Conservation (phyloP, 2,888 invertebrate species). For the Agriopis aurantiaria region DNA sequence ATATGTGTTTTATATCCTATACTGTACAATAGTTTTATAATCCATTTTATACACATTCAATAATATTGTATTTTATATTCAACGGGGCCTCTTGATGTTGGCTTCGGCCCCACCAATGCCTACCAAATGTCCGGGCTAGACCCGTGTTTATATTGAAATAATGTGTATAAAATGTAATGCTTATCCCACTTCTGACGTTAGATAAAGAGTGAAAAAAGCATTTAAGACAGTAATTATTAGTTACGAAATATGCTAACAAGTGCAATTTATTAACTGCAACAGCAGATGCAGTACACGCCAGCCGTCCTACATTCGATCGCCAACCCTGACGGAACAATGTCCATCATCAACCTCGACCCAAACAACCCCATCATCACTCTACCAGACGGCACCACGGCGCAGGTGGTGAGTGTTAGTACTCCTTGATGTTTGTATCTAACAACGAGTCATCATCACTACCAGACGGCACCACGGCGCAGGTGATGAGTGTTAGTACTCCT, state of each 20-base stretch:
- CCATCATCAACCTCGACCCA: slow-evolving; percentile 97
- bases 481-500: slow-evolving; percentile 72
- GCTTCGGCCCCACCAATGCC: too few species aligned
- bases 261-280: background rate
- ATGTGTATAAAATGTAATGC: too few species aligned
- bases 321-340: slow-evolving; percentile 98
- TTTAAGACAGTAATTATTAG: background rate
- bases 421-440: slow-evolving; percentile 25
- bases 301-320: slow-evolving; percentile 98
- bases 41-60: too few species aligned
- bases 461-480: slow-evolving; percentile 98
- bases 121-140: too few species aligned
- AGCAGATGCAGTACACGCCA: slow-evolving; percentile 91
- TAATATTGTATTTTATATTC: too few species aligned
- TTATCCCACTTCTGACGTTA: too few species aligned
- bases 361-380: slow-evolving; percentile 97
- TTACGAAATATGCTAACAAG: slow-evolving; percentile 32
- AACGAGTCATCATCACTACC: slow-evolving; percentile 96
- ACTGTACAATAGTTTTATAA: too few species aligned
- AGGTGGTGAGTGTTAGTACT: slow-evolving; percentile 86
- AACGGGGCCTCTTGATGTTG: too few species aligned
- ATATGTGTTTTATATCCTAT: too few species aligned
- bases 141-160: too few species aligned
- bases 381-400: slow-evolving; percentile 98
- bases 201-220: background rate